Evolutionary conservation across 37 sponge, comb jelly and placozoan genomes (phyloP), one percentile per base, ranked within the genome.

Genomic region (Lycopodina hypogea): DNA sequence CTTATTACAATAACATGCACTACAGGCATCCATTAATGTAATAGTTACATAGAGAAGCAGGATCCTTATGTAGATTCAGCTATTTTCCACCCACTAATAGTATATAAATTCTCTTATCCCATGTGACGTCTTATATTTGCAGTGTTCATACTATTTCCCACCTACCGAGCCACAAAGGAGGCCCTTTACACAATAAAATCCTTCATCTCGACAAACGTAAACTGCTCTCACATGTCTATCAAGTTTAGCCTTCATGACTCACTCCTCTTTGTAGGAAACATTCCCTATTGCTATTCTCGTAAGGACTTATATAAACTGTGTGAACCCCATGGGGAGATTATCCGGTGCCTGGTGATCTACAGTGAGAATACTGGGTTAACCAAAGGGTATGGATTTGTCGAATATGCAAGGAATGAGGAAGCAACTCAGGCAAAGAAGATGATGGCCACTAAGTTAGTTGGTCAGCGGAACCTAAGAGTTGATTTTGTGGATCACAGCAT

Each of bases 301-400:
- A 50, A 76, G 39, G 78, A 87, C 19, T 79, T 92, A 18, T 9
- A 2, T 19, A 40, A 50, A n/a, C 78, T 84, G 32, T 87, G 83
- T 68, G 23, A 45, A 9, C 67, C 78, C 9, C 76, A 62, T 55
- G 92, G 92, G 1, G 84, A 78, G 18, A 51, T 92, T n/a, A 70
- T 80, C 21, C 71, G 92, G 3, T 78, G 83, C 59, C 71, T 92
- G 1, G 62, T 92, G 28, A 75, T 92, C 21, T 52, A 64, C 70
- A 87, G 88, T 42, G 60, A 38, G 1, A 3, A 67, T 12, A 81
- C 78, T 1, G 88, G 85, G 6, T 56, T 35, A 37, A 73, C 76
- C 42, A 92, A 92, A 37, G 85, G 92, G 26, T 92, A 92, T 40
- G 92, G 88, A 14, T 83, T 92, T 75, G 82, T 92, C 3, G 92